A percentile compares a stretch with the other conserved stretches of the same genome.
Conservation (phyloP, 2,888 invertebrate species). For the Pogonocherus hispidulus region DNA sequence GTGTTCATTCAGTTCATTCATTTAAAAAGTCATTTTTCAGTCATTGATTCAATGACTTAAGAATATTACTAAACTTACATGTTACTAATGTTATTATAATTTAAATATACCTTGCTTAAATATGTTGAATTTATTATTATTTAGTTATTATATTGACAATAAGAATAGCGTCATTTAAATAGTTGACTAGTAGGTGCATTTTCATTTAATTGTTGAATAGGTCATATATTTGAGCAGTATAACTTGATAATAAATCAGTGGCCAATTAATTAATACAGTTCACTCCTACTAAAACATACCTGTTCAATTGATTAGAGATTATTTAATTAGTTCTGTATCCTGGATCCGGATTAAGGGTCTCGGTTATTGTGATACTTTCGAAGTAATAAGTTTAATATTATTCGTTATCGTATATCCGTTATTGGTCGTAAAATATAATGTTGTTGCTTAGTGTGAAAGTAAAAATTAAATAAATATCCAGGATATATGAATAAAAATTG, state of each 20-base stretch:
- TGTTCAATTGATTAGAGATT: constrained; percentile 14
- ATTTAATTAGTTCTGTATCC: constrained; percentile 15
- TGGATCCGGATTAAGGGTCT: constrained; percentile 30
- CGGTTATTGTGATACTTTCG: background rate
- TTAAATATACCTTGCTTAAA: too few relatives aligned
- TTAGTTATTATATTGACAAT: too few relatives aligned
- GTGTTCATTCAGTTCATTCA: too few relatives aligned
- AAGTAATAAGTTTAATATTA: background rate
- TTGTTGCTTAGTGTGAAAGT: background rate
- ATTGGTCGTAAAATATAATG: constrained; percentile 3
- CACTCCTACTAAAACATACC: constrained; percentile 16
- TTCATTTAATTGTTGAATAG: too few relatives aligned
- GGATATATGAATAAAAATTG: background rate
- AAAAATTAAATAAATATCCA: background rate
- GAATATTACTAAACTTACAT: too few relatives aligned
- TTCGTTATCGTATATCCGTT: background rate
- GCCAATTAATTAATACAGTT: constrained; percentile 24
- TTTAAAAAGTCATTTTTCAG: too few relatives aligned
- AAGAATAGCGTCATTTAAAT: too few relatives aligned
- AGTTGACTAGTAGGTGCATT: too few relatives aligned
- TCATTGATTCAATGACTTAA: too few relatives aligned
- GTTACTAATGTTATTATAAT: too few relatives aligned
- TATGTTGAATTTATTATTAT: too few relatives aligned
- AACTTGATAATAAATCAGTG: constrained; percentile 17
- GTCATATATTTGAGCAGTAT: too few relatives aligned